Evolutionary conservation across 2,888 invertebrate genomes (phyloP).

Genomic region (Colletes collaris): DNA sequence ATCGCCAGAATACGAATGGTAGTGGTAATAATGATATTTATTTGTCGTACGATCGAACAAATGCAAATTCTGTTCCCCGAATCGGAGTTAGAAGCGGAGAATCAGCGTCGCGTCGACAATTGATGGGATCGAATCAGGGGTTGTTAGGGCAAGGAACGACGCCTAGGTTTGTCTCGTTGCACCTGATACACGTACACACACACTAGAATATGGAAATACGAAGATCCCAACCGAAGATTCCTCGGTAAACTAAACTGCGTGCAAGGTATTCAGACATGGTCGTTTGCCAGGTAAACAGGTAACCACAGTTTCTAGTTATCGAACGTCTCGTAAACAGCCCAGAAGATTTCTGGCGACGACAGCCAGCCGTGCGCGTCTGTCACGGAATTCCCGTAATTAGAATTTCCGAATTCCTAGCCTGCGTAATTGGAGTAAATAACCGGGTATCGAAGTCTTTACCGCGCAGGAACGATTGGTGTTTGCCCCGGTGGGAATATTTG

Average conservation of each 20-base stretch:
- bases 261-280: constrained; percentile 12
- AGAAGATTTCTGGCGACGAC: constrained; percentile 28
- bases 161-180: background rate
- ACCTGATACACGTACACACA: too few species aligned
- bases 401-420: constrained; percentile 22
- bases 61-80: too few species aligned
- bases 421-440: constrained; percentile 28
- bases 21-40: too few species aligned
- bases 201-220: background rate
- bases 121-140: background rate
- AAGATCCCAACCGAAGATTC: constrained; percentile 2
- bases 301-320: constrained; percentile 43
- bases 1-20: too few species aligned
- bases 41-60: too few species aligned
- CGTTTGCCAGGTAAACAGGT: constrained; percentile 44
- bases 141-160: background rate
- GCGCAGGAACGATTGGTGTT: background rate
- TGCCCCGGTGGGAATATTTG: too few species aligned
- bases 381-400: constrained; percentile 46
- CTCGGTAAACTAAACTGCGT: constrained; percentile 1
- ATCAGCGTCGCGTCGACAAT: too few species aligned
- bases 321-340: constrained; percentile 29
- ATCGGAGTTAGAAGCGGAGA: too few species aligned
- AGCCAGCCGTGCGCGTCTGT: background rate
- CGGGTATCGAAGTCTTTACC: background rate